These are phyloP conservation scores for Drosophila ananassae DNA, from an alignment of 1,140 invertebrate species.

Conservation along the genomic window DNA sequence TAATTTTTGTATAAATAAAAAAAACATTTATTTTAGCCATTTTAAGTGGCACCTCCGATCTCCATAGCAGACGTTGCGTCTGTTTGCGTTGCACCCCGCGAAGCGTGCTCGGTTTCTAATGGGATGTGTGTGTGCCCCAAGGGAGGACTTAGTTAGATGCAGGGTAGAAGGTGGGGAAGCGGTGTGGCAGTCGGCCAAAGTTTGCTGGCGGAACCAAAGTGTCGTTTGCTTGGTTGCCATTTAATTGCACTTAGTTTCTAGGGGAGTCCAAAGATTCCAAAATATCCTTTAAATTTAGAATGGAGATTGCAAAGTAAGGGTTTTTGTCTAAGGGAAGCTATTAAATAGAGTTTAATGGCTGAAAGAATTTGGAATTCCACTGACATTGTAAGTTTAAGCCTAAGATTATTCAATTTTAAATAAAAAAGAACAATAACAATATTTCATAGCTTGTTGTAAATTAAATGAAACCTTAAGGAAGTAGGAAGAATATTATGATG, in stretches of 20 bases:
- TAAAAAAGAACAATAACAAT: not conserved
- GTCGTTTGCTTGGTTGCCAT: conserved; percentile 56
- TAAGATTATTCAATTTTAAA: not conserved
- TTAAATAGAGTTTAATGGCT: not conserved
- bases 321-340: not conserved
- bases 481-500: no score
- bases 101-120: conserved; percentile 53
- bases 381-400: not conserved
- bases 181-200: conserved; percentile 14
- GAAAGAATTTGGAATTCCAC: no score
- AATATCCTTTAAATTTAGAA: not conserved
- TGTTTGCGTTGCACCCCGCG: conserved; percentile 61
- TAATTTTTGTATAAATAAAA: not conserved
- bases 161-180: not conserved
- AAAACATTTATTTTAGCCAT: not conserved
- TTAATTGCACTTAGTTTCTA: conserved; percentile 38
- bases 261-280: conserved; percentile 4
- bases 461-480: no score
- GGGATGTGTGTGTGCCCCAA: conserved; percentile 11
- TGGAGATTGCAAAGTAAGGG: conserved; percentile 4
- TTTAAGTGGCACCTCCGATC: conserved; percentile 6
- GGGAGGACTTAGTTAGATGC: not conserved
- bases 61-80: conserved; percentile 56
- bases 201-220: conserved; percentile 43
- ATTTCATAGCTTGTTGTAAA: not conserved